Evolutionary conservation across 2,113 vertebrate species (phyloP).

Genomic region (Chloropsis cyanopogon): DNA sequence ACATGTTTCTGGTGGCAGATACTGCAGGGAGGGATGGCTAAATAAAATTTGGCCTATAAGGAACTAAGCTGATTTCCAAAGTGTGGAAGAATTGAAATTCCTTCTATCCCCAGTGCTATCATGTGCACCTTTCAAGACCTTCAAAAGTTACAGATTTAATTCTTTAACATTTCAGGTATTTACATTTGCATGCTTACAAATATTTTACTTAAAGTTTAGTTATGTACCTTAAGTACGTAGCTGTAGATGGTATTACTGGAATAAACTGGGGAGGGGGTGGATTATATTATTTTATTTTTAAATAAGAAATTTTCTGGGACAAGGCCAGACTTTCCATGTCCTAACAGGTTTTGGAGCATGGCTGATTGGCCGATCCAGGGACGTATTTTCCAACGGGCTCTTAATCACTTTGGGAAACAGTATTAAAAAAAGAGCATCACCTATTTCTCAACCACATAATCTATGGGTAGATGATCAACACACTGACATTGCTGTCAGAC

Average conservation of each 20-base stretch:
- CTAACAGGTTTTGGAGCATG: fast-evolving
- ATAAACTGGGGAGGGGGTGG: fast-evolving
- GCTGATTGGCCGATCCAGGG: not conserved
- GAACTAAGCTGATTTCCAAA: not conserved
- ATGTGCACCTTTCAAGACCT: not conserved
- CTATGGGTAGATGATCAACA: not conserved
- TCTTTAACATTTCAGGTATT: not conserved
- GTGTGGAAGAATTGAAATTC: not conserved
- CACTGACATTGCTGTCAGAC: not conserved
- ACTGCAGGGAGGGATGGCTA: not conserved
- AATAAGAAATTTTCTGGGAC: not conserved
- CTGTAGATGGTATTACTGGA: not conserved
- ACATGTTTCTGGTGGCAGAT: not conserved
- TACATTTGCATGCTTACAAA: not conserved
- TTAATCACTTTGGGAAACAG: not conserved
- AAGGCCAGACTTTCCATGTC: not conserved
- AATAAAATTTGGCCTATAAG: not conserved
- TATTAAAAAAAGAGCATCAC: not conserved
- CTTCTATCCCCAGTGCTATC: not conserved
- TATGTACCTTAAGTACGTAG: not conserved
- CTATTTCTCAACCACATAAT: not conserved
- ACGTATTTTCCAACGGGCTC: not conserved
- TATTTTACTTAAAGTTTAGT: not conserved
- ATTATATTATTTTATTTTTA: not conserved
- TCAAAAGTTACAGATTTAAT: not conserved